Evolutionary conservation across 2,797 vertebrate genomes (phyloP), one percentile per base, ranked within the genome.

Genomic region (Ctenopoma kingsleyae): DNA sequence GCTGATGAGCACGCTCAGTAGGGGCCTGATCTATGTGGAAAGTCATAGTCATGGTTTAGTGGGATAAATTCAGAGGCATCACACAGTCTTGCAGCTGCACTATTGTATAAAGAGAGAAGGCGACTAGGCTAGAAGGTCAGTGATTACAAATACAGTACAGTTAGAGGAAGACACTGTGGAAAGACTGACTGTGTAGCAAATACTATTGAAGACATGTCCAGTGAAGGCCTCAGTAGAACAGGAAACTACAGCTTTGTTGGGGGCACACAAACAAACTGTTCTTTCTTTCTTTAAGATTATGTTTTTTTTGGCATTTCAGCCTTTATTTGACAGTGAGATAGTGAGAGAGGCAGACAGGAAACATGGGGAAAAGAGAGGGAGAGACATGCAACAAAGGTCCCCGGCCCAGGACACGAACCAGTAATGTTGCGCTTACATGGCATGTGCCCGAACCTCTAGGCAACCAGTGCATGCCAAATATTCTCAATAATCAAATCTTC

Each of bases 41-140:
- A 87, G 85, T 89, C 90, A 89, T 88, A 75, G 91, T 93, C 88
- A 91, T 77, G 90, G 80, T 87, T 89, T 81, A 77, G 80, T 50
- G 27, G 67, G 80, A 80, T 82, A 81, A 84, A 91, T 90, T 83
- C 80, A 54, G 67, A 83, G 80, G 61, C 82, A 67, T 19, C 1
- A 25, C 89, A 36, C 92, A 87, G 91, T 80, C 78, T 58, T 32
- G 4, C 62, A 50, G 52, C 58, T 20, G 17, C 65, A 1, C 74
- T 56, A 36, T 62, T 84, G 83, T 85, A 78, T 57, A 19, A 67
- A 67, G 51, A 6, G 32, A 47, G 66, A 49, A 8, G 35, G 64
- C 65, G 56, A 64, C 40, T 9, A 64, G 74, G 79, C 55, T 78
- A 76, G 85, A 92, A 91, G 90, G 91, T 93, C 90, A 91, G 73